Conservation (phyloP, 1,140 invertebrate species). For the Lepidurus apus region DNA sequence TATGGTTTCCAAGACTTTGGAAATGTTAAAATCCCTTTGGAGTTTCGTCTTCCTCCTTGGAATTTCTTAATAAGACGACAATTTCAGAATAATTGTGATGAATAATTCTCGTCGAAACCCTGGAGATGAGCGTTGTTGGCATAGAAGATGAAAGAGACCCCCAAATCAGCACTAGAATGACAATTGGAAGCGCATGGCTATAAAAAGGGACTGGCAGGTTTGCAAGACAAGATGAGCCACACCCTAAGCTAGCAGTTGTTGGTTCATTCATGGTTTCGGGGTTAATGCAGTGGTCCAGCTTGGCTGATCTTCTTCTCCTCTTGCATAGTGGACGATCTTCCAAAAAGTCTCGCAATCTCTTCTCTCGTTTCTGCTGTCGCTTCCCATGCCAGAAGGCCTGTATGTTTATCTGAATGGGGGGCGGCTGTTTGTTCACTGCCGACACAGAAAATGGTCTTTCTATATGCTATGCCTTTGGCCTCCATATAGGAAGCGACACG, state of each 20-base stretch:
- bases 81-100: no score
- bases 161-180: no score
- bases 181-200: not conserved
- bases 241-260: not conserved
- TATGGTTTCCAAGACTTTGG: no score
- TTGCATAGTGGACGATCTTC: no score
- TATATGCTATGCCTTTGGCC: not conserved
- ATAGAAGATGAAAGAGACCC: not conserved
- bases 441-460: not conserved
- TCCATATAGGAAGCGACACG: not conserved
- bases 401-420: slow-evolving; percentile 6
- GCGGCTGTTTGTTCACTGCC: slow-evolving; percentile 11
- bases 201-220: not conserved
- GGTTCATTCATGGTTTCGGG: not conserved
- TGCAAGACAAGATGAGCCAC: not conserved
- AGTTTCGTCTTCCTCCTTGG: no score
- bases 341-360: no score
- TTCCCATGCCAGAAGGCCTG: slow-evolving; percentile 2
- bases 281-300: no score
- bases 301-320: no score
- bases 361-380: not conserved
- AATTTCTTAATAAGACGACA: no score
- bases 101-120: no score
- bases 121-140: not conserved
- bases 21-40: no score